Base-by-base conservation (phyloP, 1,140 invertebrate genomes). In the Drosophila virilis region DNA sequence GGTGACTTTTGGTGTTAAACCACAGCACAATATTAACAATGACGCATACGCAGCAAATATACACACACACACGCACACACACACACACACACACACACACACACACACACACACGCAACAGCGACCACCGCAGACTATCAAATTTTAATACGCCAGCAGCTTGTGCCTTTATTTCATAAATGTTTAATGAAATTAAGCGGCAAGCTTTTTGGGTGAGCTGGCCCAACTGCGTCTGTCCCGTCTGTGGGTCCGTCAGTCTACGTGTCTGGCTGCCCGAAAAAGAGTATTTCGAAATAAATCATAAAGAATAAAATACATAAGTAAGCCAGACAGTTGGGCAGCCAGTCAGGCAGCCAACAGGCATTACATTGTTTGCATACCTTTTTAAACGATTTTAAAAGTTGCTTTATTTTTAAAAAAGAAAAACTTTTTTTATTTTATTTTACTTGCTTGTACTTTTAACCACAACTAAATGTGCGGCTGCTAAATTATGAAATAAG, bases 161-260 rank as follows among this genome's bases (percentile, higher is more conserved):
- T 73, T 81, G 78, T 85, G 84, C 84, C 84, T 88, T 88, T 89
- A 80, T 84, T 80, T 89, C 84, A 88, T 88, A 89, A 80, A 88
- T 83, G 88, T 88, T 88, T 88, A 88, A 88, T 88, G 84, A 88
- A 88, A 88, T 88, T 88, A 88, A 88, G 84, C 84, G 80, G 84
- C 83, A 88, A 88, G 83, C 83, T 88, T 88, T 88, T 88, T 88
- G 79, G 78, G 77, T 77, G 81, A 74, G 46, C 67, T 74, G 67
- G 55, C 55, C 64, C 69, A 71, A 55, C 62, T 33, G 70, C 2
- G 37, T 17, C 38, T 37, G 37, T 4, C 2, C 43, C 45, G 8
- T 15, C 32, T 28, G 28, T 12, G 28, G 8, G 37, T 38, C 51
- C 9, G 54, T 28, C 40, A 38, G 59, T 66, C 62, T 69, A 76